These are phyloP conservation scores for Idaea biselata DNA, from an alignment of 2,888 invertebrate species.

Conservation along the genomic window DNA sequence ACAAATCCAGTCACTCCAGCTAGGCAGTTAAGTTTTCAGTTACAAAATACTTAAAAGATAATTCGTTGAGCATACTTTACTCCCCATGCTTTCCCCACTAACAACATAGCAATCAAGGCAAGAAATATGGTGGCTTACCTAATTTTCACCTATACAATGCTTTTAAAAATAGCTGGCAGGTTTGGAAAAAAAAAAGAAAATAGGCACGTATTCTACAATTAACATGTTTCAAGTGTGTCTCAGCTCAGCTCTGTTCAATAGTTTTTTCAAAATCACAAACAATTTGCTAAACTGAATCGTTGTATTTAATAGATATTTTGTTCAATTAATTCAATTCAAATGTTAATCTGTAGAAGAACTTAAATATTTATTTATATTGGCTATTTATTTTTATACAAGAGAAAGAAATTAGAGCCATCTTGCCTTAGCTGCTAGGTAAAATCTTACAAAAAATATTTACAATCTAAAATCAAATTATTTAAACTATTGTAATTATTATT, in stretches of 20 bases:
- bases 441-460: slow-evolving; percentile 37
- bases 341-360: not conserved
- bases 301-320: too few relatives aligned
- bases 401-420: slow-evolving; percentile 30
- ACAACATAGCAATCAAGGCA: slow-evolving; percentile 74
- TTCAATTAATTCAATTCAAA: too few relatives aligned
- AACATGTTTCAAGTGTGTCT: too few relatives aligned
- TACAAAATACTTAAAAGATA: slow-evolving; percentile 28
- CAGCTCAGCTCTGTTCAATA: too few relatives aligned
- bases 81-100: slow-evolving; percentile 50
- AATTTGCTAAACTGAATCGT: too few relatives aligned
- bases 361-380: not conserved
- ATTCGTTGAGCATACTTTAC: slow-evolving; percentile 56
- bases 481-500: slow-evolving; percentile 9
- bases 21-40: not conserved
- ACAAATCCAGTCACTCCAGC: too few relatives aligned
- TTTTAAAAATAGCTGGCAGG: too few relatives aligned
- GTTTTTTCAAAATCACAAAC: too few relatives aligned
- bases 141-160: not conserved
- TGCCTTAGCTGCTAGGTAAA: slow-evolving; percentile 71
- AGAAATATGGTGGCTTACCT: slow-evolving; percentile 30
- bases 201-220: too few relatives aligned
- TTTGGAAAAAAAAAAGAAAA: too few relatives aligned
- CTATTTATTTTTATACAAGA: not conserved
- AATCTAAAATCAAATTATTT: slow-evolving; percentile 31